Evolutionary conservation across 2,797 vertebrate genomes (phyloP).

Genomic region (Danio aesculapii): DNA sequence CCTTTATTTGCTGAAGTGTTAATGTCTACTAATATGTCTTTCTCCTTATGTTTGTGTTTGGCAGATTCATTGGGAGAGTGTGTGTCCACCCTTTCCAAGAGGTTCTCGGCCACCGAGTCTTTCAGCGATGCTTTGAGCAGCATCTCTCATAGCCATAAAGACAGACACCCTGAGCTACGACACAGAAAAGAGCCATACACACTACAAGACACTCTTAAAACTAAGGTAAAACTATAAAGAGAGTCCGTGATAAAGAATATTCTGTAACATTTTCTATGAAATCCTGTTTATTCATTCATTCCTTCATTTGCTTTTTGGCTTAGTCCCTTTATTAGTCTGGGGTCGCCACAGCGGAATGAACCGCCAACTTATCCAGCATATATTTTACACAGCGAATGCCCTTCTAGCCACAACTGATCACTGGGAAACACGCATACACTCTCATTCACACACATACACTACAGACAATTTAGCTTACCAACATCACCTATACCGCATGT

Average conservation of each 20-base stretch:
- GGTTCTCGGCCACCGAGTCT: constrained; percentile 75
- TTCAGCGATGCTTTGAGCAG: constrained; percentile 73
- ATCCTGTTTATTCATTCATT: too few relatives aligned
- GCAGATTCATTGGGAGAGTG: constrained; percentile 80
- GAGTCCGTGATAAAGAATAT: not conserved
- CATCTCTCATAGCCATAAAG: constrained; percentile 75
- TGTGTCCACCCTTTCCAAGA: constrained; percentile 79
- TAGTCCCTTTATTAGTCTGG: too few relatives aligned
- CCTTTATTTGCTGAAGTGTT: constrained; percentile 15
- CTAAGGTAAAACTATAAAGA: constrained; percentile 67
- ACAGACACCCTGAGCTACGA: constrained; percentile 77
- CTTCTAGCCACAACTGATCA: too few relatives aligned
- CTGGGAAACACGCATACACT: too few relatives aligned
- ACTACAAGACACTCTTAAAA: constrained; percentile 70
- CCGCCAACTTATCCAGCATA: too few relatives aligned
- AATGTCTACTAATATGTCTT: not conserved
- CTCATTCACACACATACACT: too few relatives aligned
- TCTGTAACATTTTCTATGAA: too few relatives aligned
- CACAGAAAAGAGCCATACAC: constrained; percentile 78
- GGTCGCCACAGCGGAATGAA: too few relatives aligned
- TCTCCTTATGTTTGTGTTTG: not conserved
- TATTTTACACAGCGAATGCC: too few relatives aligned
- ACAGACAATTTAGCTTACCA: too few relatives aligned
- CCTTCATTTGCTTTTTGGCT: too few relatives aligned
- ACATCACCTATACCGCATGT: too few relatives aligned